Evolutionary conservation across 2,113 vertebrate genomes (phyloP).

Genomic region (Aviceda subcristata): DNA sequence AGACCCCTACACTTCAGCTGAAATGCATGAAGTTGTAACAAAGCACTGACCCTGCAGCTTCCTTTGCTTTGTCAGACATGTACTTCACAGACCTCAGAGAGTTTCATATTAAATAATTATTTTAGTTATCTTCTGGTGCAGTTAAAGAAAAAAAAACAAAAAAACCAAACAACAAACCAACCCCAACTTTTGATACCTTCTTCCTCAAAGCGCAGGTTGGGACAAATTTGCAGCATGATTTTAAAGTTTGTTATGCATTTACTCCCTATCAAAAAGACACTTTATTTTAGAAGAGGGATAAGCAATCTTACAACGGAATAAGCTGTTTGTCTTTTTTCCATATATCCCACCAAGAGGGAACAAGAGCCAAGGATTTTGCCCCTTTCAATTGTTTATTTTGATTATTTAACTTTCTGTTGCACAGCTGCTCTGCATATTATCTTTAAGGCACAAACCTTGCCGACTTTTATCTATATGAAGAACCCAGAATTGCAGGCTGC

Average conservation of each 20-base stretch:
- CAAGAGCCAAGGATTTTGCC: neutral
- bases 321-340: fast-evolving
- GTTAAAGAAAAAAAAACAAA: fast-evolving
- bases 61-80: neutral
- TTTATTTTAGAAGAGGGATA: neutral
- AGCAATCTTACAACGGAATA: neutral
- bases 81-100: neutral
- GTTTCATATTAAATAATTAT: neutral
- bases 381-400: neutral
- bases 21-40: neutral
- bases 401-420: neutral
- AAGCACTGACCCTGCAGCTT: neutral
- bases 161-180: neutral
- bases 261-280: fast-evolving
- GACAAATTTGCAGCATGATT: neutral
- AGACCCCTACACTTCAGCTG: neutral
- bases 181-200: neutral
- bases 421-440: neutral
- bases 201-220: neutral
- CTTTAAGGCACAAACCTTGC: neutral
- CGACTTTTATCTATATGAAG: neutral
- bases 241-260: neutral
- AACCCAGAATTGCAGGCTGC: neutral
- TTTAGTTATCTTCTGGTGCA: neutral
- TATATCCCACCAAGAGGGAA: neutral